Percentiles rank a stretch among this genome's conserved stretches.
Conservation (phyloP, 2,797 vertebrate species). For the Falco columbarius region DNA sequence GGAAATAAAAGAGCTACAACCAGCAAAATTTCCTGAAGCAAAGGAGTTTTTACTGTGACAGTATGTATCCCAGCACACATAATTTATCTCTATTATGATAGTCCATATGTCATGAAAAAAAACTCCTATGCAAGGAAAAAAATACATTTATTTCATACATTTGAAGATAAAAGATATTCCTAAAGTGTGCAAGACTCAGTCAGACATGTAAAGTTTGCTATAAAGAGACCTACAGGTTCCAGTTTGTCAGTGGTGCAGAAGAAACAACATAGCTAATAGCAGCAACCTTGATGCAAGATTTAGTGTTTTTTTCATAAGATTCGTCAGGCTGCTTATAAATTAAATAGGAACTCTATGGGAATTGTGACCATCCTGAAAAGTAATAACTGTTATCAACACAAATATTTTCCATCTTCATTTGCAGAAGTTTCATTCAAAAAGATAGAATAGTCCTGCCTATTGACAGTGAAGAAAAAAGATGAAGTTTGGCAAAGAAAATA, state of each 20-base stretch:
- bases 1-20: not conserved
- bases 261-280: not conserved
- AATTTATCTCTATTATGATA: not conserved
- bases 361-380: not conserved
- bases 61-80: not conserved
- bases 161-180: not conserved
- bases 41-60: not conserved
- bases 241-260: not conserved
- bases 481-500: not conserved
- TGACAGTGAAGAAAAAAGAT: not conserved
- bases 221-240: rapidly evolving
- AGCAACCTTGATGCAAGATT: not conserved
- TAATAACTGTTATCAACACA: not conserved
- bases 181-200: not conserved
- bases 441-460: not conserved
- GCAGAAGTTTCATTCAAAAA: not conserved
- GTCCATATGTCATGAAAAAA: not conserved
- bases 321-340: not conserved
- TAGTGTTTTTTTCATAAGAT: not conserved
- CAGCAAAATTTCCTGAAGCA: not conserved
- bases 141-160: not conserved
- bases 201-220: not conserved
- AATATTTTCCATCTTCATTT: not conserved
- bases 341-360: not conserved
- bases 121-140: not conserved